Percentiles rank a stretch among this genome's conserved stretches.
Evolutionary conservation across 2,888 invertebrate genomes (phyloP).

Genomic region (Melanophora roralis): DNA sequence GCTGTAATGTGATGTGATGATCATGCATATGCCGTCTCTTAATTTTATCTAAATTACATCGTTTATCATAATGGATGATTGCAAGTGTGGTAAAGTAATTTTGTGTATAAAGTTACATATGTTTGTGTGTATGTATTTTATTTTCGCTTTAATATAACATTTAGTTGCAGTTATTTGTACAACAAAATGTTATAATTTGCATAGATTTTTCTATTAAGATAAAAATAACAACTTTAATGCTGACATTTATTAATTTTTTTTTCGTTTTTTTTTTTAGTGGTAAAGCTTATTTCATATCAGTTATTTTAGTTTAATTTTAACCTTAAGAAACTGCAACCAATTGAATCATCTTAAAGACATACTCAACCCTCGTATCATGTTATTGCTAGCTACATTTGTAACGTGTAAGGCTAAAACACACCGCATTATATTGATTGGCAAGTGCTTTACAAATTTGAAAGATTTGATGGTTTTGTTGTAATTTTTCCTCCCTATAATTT

Average conservation of each 20-base stretch:
- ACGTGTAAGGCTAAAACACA: too few relatives aligned
- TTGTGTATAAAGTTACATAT: conserved; percentile 21
- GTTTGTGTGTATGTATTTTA: neutral
- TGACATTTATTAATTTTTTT: conserved; percentile 36
- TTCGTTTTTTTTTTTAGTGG: neutral
- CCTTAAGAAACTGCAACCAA: too few relatives aligned
- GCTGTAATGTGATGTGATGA: conserved; percentile 50
- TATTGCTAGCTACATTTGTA: too few relatives aligned
- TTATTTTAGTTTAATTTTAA: neutral
- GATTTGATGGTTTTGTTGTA: too few relatives aligned
- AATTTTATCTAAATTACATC: conserved; percentile 60
- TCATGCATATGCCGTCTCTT: conserved; percentile 55
- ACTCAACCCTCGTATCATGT: too few relatives aligned
- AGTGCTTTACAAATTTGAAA: too few relatives aligned
- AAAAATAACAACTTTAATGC: conserved; percentile 28
- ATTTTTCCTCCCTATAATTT: too few relatives aligned
- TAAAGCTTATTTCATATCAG: conserved; percentile 19
- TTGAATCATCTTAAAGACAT: too few relatives aligned
- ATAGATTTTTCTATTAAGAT: conserved; percentile 34
- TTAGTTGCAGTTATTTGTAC: conserved; percentile 26
- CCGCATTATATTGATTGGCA: too few relatives aligned
- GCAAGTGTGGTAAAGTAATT: conserved; percentile 58
- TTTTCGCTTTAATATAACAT: too few relatives aligned
- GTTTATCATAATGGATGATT: conserved; percentile 53
- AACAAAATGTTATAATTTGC: conserved; percentile 49